A percentile compares a stretch with the other conserved stretches of the same genome.
phyloP scores from a whole-genome alignment of 2,888 invertebrate species.

The Trichogramma evanescens region DNA sequence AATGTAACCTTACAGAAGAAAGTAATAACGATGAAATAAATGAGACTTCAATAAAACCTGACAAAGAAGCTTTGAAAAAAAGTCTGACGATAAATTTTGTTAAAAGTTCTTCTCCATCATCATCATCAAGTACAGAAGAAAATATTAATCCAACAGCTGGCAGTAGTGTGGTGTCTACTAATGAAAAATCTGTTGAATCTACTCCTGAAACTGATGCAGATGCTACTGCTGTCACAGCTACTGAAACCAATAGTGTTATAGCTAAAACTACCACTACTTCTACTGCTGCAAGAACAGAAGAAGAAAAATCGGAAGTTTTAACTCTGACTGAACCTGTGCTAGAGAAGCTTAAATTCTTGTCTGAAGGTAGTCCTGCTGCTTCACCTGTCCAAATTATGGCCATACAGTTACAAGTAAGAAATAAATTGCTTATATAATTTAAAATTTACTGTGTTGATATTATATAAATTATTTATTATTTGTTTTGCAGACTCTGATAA shows the following conservation, averaged over 20 bases:
- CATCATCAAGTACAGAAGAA: conserved; percentile 34
- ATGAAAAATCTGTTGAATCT: conserved; percentile 13
- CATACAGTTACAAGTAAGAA: conserved; percentile 55
- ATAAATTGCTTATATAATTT: neutral
- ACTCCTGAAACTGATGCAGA: too few relatives aligned
- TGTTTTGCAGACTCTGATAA: conserved; percentile 54
- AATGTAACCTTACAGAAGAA: too few relatives aligned
- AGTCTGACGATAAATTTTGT: too few relatives aligned
- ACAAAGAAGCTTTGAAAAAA: too few relatives aligned
- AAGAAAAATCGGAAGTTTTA: conserved; percentile 37
- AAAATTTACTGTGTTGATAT: neutral
- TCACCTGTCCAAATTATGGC: conserved; percentile 57
- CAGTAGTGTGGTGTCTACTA: conserved; percentile 14
- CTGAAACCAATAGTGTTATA: too few relatives aligned
- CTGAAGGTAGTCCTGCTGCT: conserved; percentile 52
- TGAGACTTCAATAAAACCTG: too few relatives aligned
- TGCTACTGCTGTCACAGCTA: too few relatives aligned
- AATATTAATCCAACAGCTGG: conserved; percentile 19
- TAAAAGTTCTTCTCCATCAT: too few relatives aligned
- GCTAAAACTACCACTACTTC: too few relatives aligned
- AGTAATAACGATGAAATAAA: too few relatives aligned
- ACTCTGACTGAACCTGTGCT: conserved; percentile 48
- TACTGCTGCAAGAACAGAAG: conserved; percentile 9
- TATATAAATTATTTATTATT: neutral
- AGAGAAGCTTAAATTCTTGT: conserved; percentile 55